Evolutionary conservation across 2,113 vertebrate genomes (phyloP), one percentile per base, ranked within the genome.

Genomic region (Okapia johnstoni): DNA sequence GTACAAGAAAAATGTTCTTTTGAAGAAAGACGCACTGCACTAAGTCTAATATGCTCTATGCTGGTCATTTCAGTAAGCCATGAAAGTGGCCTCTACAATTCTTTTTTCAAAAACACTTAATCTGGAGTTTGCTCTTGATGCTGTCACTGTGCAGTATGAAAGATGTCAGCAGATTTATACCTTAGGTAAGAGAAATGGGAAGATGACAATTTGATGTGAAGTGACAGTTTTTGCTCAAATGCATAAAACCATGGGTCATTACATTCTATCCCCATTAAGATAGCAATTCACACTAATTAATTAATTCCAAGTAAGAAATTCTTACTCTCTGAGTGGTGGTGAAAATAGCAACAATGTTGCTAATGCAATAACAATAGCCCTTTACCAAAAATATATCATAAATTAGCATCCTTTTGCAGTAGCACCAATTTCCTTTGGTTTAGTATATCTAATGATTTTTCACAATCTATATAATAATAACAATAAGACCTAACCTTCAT

Each of bases 151-250:
- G 79, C 94, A 97, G 97, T 97, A 98, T 0, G 0, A 97, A 89
- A 98, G 76, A 98, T 95, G 89, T 87, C 90, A 66, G 58, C 90
- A 97, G 90, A 96, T 92, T 94, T 63, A 33, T 17, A 90, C 85
- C 95, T 97, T 88, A 93, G 89, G 87, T 96, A 98, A 98, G 86
- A 95, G 66, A 2, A 1, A 85, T 93, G 76, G 84, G 60, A 97
- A 50, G 55, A 80, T 63, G 85, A 95, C 92, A 70, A 93, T 86
- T 88, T 97, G 96, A 98, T 97, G 89, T 0, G 86, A 98, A 98
- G 95, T 97, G 97, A 98, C 94, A 98, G 94, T 50, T 97, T 30
- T 96, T 97, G 89, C 94, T 97, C 96, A 98, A 95, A 97, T 63
- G 96, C 93, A 92, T 90, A 97, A 96, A 97, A 97, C 94, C 85